Conservation (phyloP, 2,888 invertebrate species). For the Cataglyphis altisquamis region DNA sequence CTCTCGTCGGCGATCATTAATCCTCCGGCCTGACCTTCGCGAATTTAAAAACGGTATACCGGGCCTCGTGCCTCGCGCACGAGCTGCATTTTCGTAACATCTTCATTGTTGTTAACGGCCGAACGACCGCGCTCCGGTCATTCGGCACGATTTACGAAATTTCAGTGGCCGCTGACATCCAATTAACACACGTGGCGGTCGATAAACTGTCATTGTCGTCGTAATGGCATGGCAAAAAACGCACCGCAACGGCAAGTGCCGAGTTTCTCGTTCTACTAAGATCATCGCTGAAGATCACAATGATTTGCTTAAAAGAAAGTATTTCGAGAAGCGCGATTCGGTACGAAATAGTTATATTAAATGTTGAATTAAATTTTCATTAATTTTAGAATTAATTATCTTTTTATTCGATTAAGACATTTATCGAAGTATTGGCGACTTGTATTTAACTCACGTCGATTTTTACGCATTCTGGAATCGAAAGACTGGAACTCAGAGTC, state of each 20-base stretch:
- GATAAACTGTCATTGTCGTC: background rate
- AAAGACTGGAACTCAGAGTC: background rate
- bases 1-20: constrained; percentile 63
- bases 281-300: background rate
- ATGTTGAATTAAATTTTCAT: background rate
- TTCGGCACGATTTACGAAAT: constrained; percentile 28
- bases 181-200: constrained; percentile 26
- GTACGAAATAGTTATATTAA: background rate
- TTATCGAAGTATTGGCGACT: background rate
- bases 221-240: background rate
- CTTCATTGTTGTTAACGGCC: constrained; percentile 63
- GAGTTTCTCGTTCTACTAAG: background rate
- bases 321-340: background rate
- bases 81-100: constrained; percentile 60
- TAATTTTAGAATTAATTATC: background rate
- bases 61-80: constrained; percentile 22
- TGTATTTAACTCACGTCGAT: background rate
- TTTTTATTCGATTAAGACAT: too few relatives aligned
- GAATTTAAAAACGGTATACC: constrained; percentile 66
- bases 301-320: background rate
- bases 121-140: background rate
- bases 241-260: background rate
- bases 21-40: constrained; percentile 63
- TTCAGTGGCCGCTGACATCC: background rate
- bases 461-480: background rate